Base-by-base conservation (phyloP, 1,140 invertebrate genomes). In the Drosophila micromelanica region DNA sequence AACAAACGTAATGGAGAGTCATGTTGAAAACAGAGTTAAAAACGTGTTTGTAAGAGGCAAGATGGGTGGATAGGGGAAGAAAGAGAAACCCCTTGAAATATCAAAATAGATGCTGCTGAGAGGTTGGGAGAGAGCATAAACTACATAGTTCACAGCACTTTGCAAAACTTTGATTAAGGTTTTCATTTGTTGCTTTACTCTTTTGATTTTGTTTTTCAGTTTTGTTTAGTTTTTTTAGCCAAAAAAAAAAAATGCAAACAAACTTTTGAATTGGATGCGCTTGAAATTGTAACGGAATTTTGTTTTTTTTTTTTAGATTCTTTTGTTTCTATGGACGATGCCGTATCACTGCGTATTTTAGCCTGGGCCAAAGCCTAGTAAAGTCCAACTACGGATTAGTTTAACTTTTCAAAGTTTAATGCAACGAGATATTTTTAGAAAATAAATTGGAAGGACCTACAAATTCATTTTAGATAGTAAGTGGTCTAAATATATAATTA, bases 81-180 rank as follows among this genome's bases (percentile, higher is more conserved):
- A 17, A 11, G 43, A 45, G 8, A 17, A 45, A 11, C 7, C 32
- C 32, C 32, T 35, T 35, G 11, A 32, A 52, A 52, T 35, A 52
- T 12, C 13, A 52, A 35, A 52, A 13, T 52, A 11, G n/a, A 15
- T 13, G 13, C 30, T 15, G 37, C 20, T 27, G 7, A 35, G 6
- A 7, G 32, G 38, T 11, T 40, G 20, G 27, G 27, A 56, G 20
- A 5, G 27, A 56, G 48, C 75, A 86, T 75, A 78, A 79, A 82
- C 82, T 82, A 89, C 76, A 84, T 82, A 87, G 78, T 89, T 87
- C 89, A 89, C 84, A 89, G 82, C 79, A 87, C 82, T 87, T 89
- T 64, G 73, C 82, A 64, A 84, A 87, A 87, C 84, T 87, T 87
- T 87, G 84, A 87, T 87, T 87, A 87, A 87, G 84, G 89, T 87